Conservation (phyloP, 2,797 vertebrate genomes). For the Okamejei kenojei region DNA sequence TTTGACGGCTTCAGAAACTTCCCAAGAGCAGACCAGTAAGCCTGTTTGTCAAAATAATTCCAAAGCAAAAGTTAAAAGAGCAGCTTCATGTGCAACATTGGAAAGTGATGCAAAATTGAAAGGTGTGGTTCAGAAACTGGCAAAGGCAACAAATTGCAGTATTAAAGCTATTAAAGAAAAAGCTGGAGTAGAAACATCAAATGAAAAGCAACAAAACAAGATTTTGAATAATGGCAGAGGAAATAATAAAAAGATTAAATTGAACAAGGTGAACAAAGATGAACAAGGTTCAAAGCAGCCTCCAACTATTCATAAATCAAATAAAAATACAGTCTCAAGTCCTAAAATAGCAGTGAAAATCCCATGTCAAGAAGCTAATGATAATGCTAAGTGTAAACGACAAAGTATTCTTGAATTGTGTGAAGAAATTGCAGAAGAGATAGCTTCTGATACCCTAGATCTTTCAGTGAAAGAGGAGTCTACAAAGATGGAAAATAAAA, state of each 20-base stretch:
- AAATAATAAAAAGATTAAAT: conserved; percentile 52
- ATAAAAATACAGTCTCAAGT: conserved; percentile 64
- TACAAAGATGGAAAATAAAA: conserved; percentile 16
- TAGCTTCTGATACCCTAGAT: conserved; percentile 89
- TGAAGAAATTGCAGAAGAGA: conserved; percentile 95
- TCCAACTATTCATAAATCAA: conserved; percentile 47
- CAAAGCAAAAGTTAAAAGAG: background rate
- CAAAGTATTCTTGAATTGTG: conserved; percentile 90
- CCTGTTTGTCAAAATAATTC: background rate
- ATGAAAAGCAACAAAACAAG: conserved; percentile 40
- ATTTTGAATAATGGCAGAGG: background rate
- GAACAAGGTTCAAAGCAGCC: conserved; percentile 42
- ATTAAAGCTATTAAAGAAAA: conserved; percentile 43
- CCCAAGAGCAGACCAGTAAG: background rate
- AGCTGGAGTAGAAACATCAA: conserved; percentile 44
- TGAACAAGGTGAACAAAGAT: too few species aligned
- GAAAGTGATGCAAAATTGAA: conserved; percentile 49
- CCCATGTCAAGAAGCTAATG: conserved; percentile 56
- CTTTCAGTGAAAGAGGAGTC: conserved; percentile 62
- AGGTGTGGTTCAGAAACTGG: conserved; percentile 51
- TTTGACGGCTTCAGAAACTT: background rate
- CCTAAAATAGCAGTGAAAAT: conserved; percentile 64
- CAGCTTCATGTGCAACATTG: background rate
- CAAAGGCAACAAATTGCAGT: background rate
- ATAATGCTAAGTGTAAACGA: conserved; percentile 65